Evolutionary conservation across 2,113 vertebrate genomes (phyloP), one percentile per base, ranked within the genome.

Genomic region (Onychorhynchus coronatus): DNA sequence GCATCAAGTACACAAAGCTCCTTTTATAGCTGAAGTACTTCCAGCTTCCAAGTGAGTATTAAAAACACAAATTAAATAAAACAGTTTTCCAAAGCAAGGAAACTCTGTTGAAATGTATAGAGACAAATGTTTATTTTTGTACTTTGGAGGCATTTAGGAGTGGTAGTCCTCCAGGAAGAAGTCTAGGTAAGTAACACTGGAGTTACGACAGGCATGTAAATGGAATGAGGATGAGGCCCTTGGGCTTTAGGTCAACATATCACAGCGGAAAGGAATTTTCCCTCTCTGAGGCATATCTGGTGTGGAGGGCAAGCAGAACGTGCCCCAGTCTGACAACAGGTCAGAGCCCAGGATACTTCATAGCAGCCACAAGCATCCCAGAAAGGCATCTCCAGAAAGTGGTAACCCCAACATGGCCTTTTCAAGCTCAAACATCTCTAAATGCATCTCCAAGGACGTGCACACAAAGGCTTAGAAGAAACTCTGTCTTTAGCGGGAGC

Each of bases 41-140:
- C 63, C 41, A 79, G 71, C 70, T 89, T 90, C 35, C 83, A 73
- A 91, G 17, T 27, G 16, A 73, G 19, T 46, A 70, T 46, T 87
- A 70, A 95, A 96, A 65, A 3, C n/a, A 87, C 50, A 84, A 81
- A 83, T 86, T 74, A 78, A 92, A 91, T 85, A 58, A 68, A 89
- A 62, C 8, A 5, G 21, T 61, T 82, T 92, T 46, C 52, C 44
- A 80, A 89, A 94, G 88, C 71, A 82, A 76, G 55, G 52, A 91
- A 90, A 53, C 28, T 42, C 53, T 42, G 27, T 39, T 83, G 82
- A 80, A 83, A 39, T 70, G 37, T 63, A 39, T 8, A 44, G 42
- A 73, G 28, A 33, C 21, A 85, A 78, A 76, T 42, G 39, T 41
- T 84, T 66, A 15, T 55, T 58, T 85, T 19, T 63, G 39, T 73